Percentiles rank a stretch among this genome's conserved stretches.
Conservation (phyloP, 2,888 invertebrate genomes). For the Mesoligia furuncula region DNA sequence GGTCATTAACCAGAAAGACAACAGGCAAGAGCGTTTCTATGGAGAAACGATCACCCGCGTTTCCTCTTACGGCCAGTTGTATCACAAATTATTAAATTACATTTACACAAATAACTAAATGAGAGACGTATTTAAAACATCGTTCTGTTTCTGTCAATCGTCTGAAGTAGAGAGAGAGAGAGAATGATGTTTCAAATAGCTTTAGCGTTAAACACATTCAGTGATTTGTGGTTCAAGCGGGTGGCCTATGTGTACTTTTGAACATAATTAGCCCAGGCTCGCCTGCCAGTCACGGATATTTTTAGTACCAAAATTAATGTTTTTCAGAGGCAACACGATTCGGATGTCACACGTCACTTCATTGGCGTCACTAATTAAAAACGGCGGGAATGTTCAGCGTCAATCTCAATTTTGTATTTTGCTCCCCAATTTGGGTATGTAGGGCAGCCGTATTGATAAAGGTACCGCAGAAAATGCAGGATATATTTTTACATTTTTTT, state of each 20-base stretch:
- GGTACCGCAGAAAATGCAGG: conserved; percentile 16
- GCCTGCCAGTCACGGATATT: background rate
- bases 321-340: conserved; percentile 19
- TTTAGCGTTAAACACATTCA: background rate
- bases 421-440: conserved; percentile 32
- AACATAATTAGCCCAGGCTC: background rate
- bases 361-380: conserved; percentile 64
- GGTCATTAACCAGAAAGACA: too few species aligned
- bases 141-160: background rate
- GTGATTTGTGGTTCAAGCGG: background rate
- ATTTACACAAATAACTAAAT: background rate
- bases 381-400: conserved; percentile 57
- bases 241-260: background rate
- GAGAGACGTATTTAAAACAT: background rate
- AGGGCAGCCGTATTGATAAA: conserved; percentile 41
- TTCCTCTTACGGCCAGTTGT: background rate
- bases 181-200: background rate
- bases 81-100: background rate
- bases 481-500: too few species aligned
- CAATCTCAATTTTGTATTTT: conserved; percentile 58
- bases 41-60: too few species aligned
- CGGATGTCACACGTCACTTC: conserved; percentile 37
- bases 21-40: too few species aligned
- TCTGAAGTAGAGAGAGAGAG: background rate
- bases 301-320: conserved; percentile 36